These are phyloP conservation scores for Takifugu bimaculatus DNA, from an alignment of 2,113 vertebrate genomes.

Conservation along the genomic window DNA sequence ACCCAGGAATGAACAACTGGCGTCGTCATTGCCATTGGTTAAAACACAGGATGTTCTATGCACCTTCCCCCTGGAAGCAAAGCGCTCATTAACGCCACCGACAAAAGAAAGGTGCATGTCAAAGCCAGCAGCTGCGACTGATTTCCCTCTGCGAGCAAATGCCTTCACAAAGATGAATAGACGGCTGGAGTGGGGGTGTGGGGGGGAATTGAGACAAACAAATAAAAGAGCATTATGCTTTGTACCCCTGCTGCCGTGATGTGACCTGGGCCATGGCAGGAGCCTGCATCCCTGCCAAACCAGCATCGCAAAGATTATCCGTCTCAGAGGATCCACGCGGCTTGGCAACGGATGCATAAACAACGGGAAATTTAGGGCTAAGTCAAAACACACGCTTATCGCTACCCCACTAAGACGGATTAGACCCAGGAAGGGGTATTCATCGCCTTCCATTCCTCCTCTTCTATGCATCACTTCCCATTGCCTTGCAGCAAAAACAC, in stretches of 20 bases:
- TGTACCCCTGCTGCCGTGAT: conserved; percentile 33
- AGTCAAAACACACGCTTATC: conserved; percentile 70
- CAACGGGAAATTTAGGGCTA: conserved; percentile 62
- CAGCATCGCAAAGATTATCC: conserved; percentile 58
- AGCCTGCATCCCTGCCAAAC: conserved; percentile 49
- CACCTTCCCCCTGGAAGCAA: conserved; percentile 18
- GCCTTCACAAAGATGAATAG: conserved; percentile 18
- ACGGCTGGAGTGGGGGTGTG: not conserved
- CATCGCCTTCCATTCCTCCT: conserved; percentile 31
- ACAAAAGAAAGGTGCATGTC: conserved; percentile 11
- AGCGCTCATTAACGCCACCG: conserved; percentile 14
- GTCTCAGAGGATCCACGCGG: conserved; percentile 59
- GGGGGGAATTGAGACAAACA: conserved; percentile 31
- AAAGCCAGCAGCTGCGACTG: conserved; percentile 41
- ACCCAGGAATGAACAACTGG: conserved; percentile 16
- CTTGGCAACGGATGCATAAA: conserved; percentile 65
- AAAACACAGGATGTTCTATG: conserved; percentile 3
- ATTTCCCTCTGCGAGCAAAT: conserved; percentile 44
- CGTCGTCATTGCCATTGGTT: not conserved
- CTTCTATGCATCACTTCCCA: conserved; percentile 22
- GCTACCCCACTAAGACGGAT: conserved; percentile 63
- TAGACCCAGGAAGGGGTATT: conserved; percentile 45
- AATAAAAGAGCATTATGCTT: conserved; percentile 44
- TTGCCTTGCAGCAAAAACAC: conserved; percentile 28
- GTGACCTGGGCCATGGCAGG: conserved; percentile 43